Evolutionary conservation across 2,888 invertebrate species (phyloP), one percentile per base, ranked within the genome.

Genomic region (Petrophora chlorosata): DNA sequence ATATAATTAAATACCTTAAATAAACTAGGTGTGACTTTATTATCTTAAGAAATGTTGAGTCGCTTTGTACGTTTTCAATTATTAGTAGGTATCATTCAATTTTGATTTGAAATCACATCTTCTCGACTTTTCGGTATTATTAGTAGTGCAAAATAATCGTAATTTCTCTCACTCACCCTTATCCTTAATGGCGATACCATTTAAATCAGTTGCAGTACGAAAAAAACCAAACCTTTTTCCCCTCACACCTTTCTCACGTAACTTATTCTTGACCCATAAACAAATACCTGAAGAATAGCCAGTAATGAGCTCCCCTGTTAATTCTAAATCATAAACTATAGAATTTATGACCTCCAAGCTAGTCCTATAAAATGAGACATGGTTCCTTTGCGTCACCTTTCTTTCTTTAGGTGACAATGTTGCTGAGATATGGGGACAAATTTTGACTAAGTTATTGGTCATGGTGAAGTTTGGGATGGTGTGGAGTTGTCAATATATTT

Each of bases 181-280:
- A 1, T 5, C 17, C 12, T 12, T 15, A 12, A 23, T 14, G 8
- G 12, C 30, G 5, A 10, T 23, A 9, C 13, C 5, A 17, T 48
- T 38, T 25, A 19, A 47, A 36, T 36, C 14, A 39, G 26, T 42
- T 33, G 10, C 22, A 34, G 22, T 23, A 10, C 14, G 25, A n/a
- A 9, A 50, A 59, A 53, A 60, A 60, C 49, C 29, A 46, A 22
- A 33, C 52, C 73, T 76, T 70, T 71, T 73, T 56, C 57, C 53
- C 46, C 58, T 67, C 61, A 68, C 67, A 76, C 72, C 65, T 73
- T 79, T 87, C 86, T 75, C 88, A 87, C 83, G 76, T 86, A 82
- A 82, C 73, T 86, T 82, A 87, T 82, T 71, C 84, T 87, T 89
- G 89, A 88, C 88, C 89, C 85, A 83, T 79, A 82, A 84, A 81